Conservation (phyloP, 2,888 invertebrate genomes). For the Salticus scenicus region DNA sequence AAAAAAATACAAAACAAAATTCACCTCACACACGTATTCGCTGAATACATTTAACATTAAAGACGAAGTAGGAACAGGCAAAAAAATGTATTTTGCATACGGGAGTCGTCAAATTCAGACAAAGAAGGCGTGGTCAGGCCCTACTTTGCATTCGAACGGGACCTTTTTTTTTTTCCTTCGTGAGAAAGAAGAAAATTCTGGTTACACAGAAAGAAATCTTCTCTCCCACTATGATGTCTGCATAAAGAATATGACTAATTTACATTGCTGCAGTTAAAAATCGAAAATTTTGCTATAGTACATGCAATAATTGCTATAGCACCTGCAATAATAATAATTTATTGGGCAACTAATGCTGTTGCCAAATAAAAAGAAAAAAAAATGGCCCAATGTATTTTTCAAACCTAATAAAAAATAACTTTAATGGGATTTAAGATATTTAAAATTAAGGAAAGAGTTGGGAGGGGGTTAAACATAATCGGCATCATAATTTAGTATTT, state of each 20-base stretch:
- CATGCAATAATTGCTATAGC: no score
- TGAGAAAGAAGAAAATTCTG: conserved; percentile 25
- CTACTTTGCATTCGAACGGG: conserved; percentile 63
- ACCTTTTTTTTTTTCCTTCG: conserved; percentile 29
- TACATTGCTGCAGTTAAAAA: no score
- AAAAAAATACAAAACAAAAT: conserved; percentile 8
- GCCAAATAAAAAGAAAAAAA: no score
- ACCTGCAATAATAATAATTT: no score
- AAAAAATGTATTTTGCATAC: conserved; percentile 60
- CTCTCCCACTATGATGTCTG: conserved; percentile 52
- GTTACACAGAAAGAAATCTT: conserved; percentile 38
- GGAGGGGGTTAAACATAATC: no score
- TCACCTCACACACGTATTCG: conserved; percentile 50
- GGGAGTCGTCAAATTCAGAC: conserved; percentile 46
- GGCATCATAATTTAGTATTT: no score
- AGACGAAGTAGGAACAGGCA: conserved; percentile 12
- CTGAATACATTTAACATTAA: conserved; percentile 22
- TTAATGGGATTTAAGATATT: no score
- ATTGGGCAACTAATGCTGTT: no score
- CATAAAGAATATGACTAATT: conserved; percentile 64
- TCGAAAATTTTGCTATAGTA: no score
- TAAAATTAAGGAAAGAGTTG: no score
- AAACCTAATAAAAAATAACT: no score
- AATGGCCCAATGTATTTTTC: no score
- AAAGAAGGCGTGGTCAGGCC: conserved; percentile 38